These are phyloP conservation scores for Bradypus variegatus DNA, from an alignment of 2,797 vertebrate species.

Conservation along the genomic window DNA sequence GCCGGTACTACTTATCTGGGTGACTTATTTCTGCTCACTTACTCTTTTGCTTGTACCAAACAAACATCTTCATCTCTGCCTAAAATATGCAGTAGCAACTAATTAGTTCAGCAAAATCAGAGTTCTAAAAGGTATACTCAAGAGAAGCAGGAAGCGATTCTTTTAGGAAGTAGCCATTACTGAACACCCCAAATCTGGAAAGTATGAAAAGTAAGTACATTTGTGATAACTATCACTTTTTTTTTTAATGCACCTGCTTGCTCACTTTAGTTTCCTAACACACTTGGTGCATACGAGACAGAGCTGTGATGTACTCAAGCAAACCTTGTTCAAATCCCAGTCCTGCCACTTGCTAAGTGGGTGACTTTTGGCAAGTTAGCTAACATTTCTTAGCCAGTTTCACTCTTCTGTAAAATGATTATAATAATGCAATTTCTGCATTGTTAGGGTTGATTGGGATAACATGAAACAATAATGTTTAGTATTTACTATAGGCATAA, in stretches of 20 bases:
- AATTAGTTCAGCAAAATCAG: background rate
- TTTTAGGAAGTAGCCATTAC: background rate
- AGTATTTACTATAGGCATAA: background rate
- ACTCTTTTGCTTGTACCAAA: background rate
- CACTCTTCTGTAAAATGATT: background rate
- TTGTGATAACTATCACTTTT: background rate
- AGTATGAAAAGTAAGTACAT: background rate
- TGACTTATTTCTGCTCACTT: background rate
- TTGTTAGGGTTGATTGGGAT: background rate
- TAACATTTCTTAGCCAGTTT: background rate
- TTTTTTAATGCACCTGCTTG: background rate
- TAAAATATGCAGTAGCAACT: background rate
- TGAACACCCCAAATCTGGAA: background rate
- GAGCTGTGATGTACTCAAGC: background rate
- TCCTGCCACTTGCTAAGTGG: background rate
- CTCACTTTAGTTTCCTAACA: slow-evolving; percentile 1
- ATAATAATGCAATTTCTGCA: background rate
- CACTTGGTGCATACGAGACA: background rate
- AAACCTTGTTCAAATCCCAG: background rate
- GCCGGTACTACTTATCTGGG: background rate
- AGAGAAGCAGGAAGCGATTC: background rate
- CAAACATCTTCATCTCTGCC: background rate
- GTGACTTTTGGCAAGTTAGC: background rate
- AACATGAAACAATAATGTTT: background rate
- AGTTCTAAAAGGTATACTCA: background rate